These are phyloP conservation scores for Achatina immaculata DNA, from an alignment of 1,140 invertebrate species.

Conservation along the genomic window DNA sequence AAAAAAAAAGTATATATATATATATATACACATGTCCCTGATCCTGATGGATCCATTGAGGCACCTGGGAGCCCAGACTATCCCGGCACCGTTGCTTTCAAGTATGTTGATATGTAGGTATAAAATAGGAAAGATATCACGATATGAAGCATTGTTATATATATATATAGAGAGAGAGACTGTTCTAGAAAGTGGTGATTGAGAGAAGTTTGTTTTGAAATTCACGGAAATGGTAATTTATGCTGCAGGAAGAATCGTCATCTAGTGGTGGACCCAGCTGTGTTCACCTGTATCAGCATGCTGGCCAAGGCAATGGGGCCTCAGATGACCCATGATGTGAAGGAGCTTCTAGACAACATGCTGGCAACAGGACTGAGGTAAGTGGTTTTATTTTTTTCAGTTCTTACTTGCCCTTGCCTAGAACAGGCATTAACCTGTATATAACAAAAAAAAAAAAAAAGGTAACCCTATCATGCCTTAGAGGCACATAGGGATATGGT, in stretches of 20 bases:
- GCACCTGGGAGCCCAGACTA: conserved; percentile 65
- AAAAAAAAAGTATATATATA: too few species aligned
- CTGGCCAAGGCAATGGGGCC: conserved; percentile 87
- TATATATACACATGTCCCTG: too few species aligned
- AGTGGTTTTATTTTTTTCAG: not conserved
- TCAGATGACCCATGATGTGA: conserved; percentile 82
- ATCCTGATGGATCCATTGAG: conserved; percentile 86
- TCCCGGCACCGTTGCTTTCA: conserved; percentile 42
- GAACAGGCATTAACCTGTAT: too few species aligned
- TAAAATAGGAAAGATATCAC: too few species aligned
- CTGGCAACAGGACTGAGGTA: conserved; percentile 85
- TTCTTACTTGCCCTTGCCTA: not conserved
- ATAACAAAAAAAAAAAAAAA: too few species aligned
- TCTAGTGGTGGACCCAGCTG: conserved; percentile 83
- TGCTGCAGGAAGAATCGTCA: conserved; percentile 74
- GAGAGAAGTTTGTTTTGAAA: not conserved
- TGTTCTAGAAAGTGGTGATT: too few species aligned
- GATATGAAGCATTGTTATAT: too few species aligned
- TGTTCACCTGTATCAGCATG: conserved; percentile 95
- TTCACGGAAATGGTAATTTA: not conserved
- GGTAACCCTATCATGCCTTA: too few species aligned
- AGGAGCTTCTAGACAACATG: conserved; percentile 91
- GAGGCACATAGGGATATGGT: too few species aligned
- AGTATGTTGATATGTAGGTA: not conserved
- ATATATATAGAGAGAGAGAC: too few species aligned